Conservation (phyloP, 2,888 invertebrate genomes). For the Deladenus siricidicola region DNA sequence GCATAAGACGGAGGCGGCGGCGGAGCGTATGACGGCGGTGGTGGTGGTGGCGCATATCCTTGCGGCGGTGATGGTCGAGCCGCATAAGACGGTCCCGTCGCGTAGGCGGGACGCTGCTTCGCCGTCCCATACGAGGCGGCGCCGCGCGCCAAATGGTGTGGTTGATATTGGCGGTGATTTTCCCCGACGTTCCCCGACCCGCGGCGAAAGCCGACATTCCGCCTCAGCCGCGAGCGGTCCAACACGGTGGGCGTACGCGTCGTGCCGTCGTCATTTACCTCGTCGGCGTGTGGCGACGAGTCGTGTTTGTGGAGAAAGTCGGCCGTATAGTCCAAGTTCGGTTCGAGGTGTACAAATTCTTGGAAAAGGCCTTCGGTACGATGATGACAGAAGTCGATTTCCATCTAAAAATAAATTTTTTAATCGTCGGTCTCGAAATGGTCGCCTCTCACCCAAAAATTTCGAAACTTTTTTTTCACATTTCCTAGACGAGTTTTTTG, state of each 20-base stretch:
- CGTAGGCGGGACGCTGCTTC: neutral
- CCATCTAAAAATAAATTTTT: neutral
- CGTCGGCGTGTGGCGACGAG: too few relatives aligned
- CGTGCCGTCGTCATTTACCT: too few relatives aligned
- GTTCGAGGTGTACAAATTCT: neutral
- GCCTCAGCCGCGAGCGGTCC: neutral
- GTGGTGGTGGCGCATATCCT: too few relatives aligned
- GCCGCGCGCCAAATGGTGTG: neutral
- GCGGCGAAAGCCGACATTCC: too few relatives aligned
- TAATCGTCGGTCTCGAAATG: too few relatives aligned
- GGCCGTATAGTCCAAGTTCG: neutral
- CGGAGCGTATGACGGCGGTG: neutral
- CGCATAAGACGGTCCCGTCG: too few relatives aligned
- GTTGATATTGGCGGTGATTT: neutral
- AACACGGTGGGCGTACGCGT: neutral
- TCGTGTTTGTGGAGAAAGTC: neutral
- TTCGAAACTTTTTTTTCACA: too few relatives aligned
- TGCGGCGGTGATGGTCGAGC: too few relatives aligned
- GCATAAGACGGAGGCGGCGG: neutral
- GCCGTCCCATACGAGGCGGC: neutral
- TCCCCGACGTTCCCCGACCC: neutral
- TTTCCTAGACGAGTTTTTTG: too few relatives aligned
- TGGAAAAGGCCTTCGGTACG: neutral
- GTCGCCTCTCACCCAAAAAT: too few relatives aligned
- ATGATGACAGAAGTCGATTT: conserved; percentile 5